Evolutionary conservation across 35 echinoderm and acorn worm species (phyloP).

Genomic region (Strongylocentrotus purpuratus): DNA sequence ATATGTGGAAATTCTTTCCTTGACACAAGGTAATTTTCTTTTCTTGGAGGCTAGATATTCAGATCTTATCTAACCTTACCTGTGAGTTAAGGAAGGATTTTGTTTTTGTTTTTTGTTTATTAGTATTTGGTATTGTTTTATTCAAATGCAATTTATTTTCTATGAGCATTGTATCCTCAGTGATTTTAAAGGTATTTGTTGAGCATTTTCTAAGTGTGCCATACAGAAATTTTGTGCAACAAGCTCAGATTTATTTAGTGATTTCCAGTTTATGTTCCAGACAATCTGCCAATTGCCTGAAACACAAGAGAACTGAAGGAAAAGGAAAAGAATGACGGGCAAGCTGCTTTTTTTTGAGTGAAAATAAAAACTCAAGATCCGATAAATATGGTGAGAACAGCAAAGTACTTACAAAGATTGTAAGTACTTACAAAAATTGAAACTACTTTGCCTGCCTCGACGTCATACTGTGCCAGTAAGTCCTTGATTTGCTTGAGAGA

Average conservation of each 20-base stretch:
- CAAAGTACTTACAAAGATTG: slow-evolving; percentile 4
- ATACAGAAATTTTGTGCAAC: neutral
- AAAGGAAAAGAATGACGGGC: neutral
- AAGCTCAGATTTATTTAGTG: neutral
- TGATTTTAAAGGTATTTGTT: too few species aligned
- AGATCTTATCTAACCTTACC: too few species aligned
- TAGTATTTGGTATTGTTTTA: too few species aligned
- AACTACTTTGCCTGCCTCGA: neutral
- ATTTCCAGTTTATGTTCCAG: neutral
- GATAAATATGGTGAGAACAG: neutral
- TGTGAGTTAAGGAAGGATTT: too few species aligned
- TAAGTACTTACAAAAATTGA: slow-evolving; percentile 19
- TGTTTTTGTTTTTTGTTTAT: too few species aligned
- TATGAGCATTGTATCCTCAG: too few species aligned
- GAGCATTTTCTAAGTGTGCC: neutral
- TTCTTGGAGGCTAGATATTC: too few species aligned
- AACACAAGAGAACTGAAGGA: neutral
- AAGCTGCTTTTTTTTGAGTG: neutral
- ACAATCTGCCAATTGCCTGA: neutral
- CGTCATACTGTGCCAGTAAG: neutral
- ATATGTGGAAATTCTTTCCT: neutral
- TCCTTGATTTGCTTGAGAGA: neutral
- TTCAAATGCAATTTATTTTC: too few species aligned
- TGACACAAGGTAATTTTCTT: neutral
- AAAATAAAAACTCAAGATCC: neutral